A percentile compares a stretch with the other conserved stretches of the same genome.
phyloP scores from a whole-genome alignment of 2,797 vertebrate species.

The Knipowitschia caucasica region DNA sequence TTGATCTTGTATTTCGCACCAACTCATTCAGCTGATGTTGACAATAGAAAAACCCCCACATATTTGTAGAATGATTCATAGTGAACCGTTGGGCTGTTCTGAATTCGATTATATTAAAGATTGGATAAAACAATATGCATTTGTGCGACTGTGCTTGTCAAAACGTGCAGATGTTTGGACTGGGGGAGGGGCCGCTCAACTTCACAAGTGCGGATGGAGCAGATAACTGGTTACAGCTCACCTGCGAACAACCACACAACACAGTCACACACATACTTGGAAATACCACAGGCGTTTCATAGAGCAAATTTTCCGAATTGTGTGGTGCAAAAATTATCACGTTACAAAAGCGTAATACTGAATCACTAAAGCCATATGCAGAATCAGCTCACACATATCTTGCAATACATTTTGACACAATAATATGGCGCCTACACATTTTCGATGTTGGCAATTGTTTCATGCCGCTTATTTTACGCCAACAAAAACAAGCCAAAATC shows the following conservation, averaged over 20 bases:
- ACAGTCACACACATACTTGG: constrained; percentile 1
- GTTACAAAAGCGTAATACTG: constrained; percentile 1
- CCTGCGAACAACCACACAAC: constrained; percentile 2
- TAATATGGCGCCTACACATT: background rate
- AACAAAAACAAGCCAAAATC: background rate
- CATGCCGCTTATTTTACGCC: background rate
- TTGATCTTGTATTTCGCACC: background rate
- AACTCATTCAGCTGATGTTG: background rate
- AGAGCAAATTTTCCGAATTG: background rate
- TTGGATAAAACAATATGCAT: constrained; percentile 34
- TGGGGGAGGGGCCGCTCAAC: constrained; percentile 10
- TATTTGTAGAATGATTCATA: background rate
- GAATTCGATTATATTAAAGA: constrained; percentile 19
- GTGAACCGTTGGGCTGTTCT: constrained; percentile 11
- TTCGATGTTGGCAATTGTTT: background rate
- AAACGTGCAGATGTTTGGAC: constrained; percentile 35
- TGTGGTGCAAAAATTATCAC: constrained; percentile 13
- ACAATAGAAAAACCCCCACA: background rate
- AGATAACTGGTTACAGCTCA: background rate
- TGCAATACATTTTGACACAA: background rate
- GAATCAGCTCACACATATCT: background rate
- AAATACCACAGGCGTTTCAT: constrained; percentile 3
- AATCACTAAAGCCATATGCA: constrained; percentile 9
- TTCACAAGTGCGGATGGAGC: background rate
- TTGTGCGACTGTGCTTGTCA: constrained; percentile 28